Conservation (phyloP, 2,888 invertebrate genomes). For the Sipha maydis region DNA sequence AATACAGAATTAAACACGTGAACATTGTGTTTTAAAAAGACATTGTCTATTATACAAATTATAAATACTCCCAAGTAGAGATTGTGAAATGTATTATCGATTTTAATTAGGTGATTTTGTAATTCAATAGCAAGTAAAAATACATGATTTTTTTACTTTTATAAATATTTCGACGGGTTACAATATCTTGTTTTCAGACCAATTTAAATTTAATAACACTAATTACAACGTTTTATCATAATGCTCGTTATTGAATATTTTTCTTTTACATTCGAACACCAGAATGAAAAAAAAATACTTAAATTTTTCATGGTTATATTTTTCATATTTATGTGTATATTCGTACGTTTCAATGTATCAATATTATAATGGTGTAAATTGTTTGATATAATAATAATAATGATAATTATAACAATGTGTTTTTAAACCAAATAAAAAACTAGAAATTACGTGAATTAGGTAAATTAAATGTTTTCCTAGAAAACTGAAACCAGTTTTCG, state of each 20-base stretch:
- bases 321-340: too few species aligned
- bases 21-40: not conserved
- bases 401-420: not conserved
- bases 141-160: not conserved
- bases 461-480: not conserved
- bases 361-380: not conserved
- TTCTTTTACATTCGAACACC: not conserved
- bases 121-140: not conserved
- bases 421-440: not conserved
- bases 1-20: not conserved
- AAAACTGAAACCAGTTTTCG: not conserved
- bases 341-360: not conserved
- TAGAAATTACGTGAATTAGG: not conserved
- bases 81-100: not conserved
- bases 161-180: not conserved
- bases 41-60: not conserved
- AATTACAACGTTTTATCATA: not conserved
- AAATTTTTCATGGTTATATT: not conserved
- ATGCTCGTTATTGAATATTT: not conserved
- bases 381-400: not conserved
- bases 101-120: not conserved
- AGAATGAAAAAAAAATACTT: not conserved
- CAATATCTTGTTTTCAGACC: not conserved
- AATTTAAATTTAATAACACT: not conserved
- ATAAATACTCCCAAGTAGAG: not conserved